A percentile compares a stretch with the other conserved stretches of the same genome.
Evolutionary conservation across 1,140 invertebrate genomes (phyloP).

Genomic region (Eulimnadia texana): DNA sequence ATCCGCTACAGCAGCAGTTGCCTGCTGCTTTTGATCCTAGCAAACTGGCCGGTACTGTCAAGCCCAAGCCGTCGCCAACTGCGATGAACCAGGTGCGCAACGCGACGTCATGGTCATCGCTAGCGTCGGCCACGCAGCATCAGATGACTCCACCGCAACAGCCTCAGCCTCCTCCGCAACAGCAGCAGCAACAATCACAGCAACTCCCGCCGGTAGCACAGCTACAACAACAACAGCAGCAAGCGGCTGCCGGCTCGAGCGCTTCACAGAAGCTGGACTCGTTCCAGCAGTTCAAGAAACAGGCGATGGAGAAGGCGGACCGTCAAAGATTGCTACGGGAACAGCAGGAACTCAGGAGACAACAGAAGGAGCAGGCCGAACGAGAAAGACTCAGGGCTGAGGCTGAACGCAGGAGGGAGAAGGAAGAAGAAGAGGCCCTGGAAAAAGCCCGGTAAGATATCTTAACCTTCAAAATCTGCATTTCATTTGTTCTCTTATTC

Average conservation of each 20-base stretch:
- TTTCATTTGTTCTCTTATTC: neutral
- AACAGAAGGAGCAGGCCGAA: constrained; percentile 69
- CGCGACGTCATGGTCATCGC: constrained; percentile 78
- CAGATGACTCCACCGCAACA: neutral
- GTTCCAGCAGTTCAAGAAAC: constrained; percentile 77
- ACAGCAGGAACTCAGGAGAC: constrained; percentile 57
- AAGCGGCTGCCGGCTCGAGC: constrained; percentile 14
- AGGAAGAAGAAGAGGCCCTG: constrained; percentile 63
- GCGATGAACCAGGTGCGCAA: constrained; percentile 58
- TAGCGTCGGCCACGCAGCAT: constrained; percentile 47
- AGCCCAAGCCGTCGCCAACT: neutral
- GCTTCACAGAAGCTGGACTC: constrained; percentile 33
- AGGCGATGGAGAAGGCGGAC: constrained; percentile 87
- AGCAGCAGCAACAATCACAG: constrained; percentile 25
- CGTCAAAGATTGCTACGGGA: constrained; percentile 68
- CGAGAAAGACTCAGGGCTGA: constrained; percentile 61
- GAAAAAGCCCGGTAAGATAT: constrained; percentile 43
- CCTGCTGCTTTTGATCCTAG: neutral
- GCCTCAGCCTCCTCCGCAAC: constrained; percentile 18
- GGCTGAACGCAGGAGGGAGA: constrained; percentile 55
- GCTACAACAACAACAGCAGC: neutral
- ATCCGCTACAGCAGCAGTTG: neutral
- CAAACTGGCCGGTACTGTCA: neutral
- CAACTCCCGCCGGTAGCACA: neutral
- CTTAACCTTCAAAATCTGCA: constrained; percentile 11